Evolutionary conservation across 2,888 invertebrate genomes (phyloP), one percentile per base, ranked within the genome.

Genomic region (Nephrocerus scutellatus): DNA sequence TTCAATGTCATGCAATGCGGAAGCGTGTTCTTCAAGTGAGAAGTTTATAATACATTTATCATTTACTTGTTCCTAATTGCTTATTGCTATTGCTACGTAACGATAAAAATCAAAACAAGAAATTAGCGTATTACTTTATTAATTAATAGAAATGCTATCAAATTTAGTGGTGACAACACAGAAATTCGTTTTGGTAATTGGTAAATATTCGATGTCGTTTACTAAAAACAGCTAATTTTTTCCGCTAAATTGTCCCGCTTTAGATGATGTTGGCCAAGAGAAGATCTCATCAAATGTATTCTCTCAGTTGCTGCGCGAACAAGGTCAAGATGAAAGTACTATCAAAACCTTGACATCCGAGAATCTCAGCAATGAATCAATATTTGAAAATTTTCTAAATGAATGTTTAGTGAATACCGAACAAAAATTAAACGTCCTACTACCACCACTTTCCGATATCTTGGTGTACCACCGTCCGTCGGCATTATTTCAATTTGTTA

Each of bases 191-290:
- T 47, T 68, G 3, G 55, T 68, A 39, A 55, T 66, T 45, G 67
- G 67, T 67, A 51, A 58, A 47, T 18, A 7, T 15, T 28, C 3
- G n/a, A 30, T 19, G 5, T n/a, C n/a, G n/a, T n/a, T n/a, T n/a
- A n/a, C 22, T 9, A 23, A 14, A 4, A 8, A 6, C 15, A n/a
- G n/a, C 10, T 6, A 9, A 12, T 32, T n/a, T 7, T 7, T 6
- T 6, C 24, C 6, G 12, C 22, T 9, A 12, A 19, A 26, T 32
- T 18, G 22, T 36, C 9, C 12, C 1, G 13, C 41, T 50, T 5
- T 28, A 67, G 66, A 67, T 49, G 57, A 65, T 45, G 45, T 60
- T 12, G 62, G 62, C 29, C 55, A 60, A 35, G 68, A 68, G 39
- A 54, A 55, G 46, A 53, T 62, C 32, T 59, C 64, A 29, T 39